A percentile compares a stretch with the other conserved stretches of the same genome.
Evolutionary conservation across 1,140 invertebrate species (phyloP).

Genomic region (Penaeus chinensis): DNA sequence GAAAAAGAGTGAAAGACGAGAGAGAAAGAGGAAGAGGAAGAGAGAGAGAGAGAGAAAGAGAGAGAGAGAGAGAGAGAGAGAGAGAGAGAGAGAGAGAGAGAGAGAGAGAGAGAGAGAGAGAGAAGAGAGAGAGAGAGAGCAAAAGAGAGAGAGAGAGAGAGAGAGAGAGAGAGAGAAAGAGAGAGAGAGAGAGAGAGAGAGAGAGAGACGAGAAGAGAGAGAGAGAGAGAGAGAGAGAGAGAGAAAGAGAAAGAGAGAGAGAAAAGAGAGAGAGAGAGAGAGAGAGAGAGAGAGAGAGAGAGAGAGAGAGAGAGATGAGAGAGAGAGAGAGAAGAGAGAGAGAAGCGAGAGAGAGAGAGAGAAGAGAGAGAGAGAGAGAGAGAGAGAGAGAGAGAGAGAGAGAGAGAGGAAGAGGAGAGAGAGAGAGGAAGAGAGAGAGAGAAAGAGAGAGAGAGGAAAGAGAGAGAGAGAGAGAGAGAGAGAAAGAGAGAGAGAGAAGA

Average conservation of each 20-base stretch:
- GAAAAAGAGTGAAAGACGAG: background rate
- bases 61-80: too few species aligned
- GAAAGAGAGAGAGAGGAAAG: background rate
- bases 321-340: background rate
- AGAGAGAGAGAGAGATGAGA: background rate
- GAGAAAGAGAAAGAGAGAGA: conserved; percentile 20
- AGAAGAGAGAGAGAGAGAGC: conserved; percentile 30
- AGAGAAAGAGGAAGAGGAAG: background rate
- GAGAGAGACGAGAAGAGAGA: too few species aligned
- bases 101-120: conserved; percentile 28
- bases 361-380: background rate
- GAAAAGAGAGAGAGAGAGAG: conserved; percentile 29
- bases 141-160: conserved; percentile 1
- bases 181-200: background rate
- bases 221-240: too few species aligned
- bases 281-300: conserved; percentile 28
- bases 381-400: conserved; percentile 35
- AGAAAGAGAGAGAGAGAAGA: too few species aligned
- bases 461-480: background rate
- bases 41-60: background rate
- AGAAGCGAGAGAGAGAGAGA: background rate
- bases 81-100: conserved; percentile 19
- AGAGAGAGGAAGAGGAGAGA: conserved; percentile 32
- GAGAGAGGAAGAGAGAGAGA: background rate
- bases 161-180: background rate